Conservation (phyloP, 2,888 invertebrate species). For the Drosophila percnosoma region DNA sequence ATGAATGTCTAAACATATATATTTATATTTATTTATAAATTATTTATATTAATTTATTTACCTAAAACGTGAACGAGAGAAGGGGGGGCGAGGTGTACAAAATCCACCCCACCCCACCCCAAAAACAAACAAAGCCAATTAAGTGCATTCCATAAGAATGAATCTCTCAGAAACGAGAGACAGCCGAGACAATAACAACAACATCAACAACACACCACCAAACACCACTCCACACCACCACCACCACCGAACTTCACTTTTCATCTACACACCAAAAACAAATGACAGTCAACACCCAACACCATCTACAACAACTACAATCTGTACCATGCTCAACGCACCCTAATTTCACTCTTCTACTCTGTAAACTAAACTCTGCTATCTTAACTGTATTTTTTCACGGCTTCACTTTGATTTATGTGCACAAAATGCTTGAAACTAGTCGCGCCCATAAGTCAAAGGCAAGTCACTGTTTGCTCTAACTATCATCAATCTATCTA, state of each 20-base stretch:
- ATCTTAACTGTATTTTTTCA: slow-evolving; percentile 39
- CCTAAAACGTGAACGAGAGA: slow-evolving; percentile 73
- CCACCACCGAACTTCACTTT: slow-evolving; percentile 49
- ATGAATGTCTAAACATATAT: slow-evolving; percentile 66
- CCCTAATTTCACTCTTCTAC: slow-evolving; percentile 51
- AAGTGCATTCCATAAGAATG: slow-evolving; percentile 70
- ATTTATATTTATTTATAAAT: slow-evolving; percentile 82
- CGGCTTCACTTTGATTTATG: slow-evolving; percentile 67
- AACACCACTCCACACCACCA: slow-evolving; percentile 40
- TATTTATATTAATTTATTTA: slow-evolving; percentile 84
- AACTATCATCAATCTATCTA: slow-evolving; percentile 45
- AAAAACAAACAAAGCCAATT: slow-evolving; percentile 18
- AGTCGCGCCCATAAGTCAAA: slow-evolving; percentile 80
- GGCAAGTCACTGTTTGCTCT: slow-evolving; percentile 44
- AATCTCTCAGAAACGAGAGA: slow-evolving; percentile 53
- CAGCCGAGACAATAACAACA: slow-evolving; percentile 28
- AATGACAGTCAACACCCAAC: slow-evolving; percentile 48
- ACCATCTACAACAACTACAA: slow-evolving; percentile 13
- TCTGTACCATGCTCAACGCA: slow-evolving; percentile 24
- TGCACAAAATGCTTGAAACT: slow-evolving; percentile 81
- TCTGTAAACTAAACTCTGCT: slow-evolving; percentile 26
- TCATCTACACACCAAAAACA: slow-evolving; percentile 55
- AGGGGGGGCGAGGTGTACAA: slow-evolving; percentile 22
- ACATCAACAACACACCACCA: slow-evolving; percentile 39
- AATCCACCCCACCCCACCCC: slow-evolving; percentile 4